Evolutionary conservation across 1,140 invertebrate genomes (phyloP).

Genomic region (Rhynchophorus ferrugineus): DNA sequence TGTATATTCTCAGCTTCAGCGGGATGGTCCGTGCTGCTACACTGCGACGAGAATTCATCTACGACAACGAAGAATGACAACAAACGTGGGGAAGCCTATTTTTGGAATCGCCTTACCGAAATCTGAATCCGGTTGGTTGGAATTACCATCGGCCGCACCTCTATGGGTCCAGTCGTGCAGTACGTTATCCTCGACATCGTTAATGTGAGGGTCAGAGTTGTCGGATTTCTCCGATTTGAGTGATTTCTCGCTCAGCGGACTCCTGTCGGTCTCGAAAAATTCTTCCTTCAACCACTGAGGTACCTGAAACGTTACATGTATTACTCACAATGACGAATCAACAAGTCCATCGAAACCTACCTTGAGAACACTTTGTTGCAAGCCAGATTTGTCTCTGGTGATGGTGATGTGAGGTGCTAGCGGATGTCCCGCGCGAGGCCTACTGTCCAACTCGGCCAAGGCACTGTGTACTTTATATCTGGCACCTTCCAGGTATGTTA

Average conservation of each 20-base stretch:
- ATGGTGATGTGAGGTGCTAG: constrained; percentile 79
- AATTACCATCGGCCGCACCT: constrained; percentile 75
- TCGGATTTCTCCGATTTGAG: constrained; percentile 40
- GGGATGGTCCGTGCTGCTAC: constrained; percentile 46
- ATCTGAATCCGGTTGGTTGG: constrained; percentile 71
- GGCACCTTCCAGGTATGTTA: constrained; percentile 85
- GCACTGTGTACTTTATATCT: constrained; percentile 78
- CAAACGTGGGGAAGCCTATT: too few relatives aligned
- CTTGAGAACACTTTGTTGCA: constrained; percentile 79
- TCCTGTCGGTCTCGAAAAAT: constrained; percentile 48
- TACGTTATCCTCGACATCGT: constrained; percentile 41
- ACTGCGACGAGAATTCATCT: constrained; percentile 72
- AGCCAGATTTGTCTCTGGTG: constrained; percentile 80
- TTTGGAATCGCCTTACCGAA: constrained; percentile 52
- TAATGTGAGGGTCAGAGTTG: constrained; percentile 30
- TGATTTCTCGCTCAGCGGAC: constrained; percentile 45
- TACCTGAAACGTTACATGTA: constrained; percentile 46
- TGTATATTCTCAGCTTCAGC: constrained; percentile 39
- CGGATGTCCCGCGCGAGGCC: constrained; percentile 67
- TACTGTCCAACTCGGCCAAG: constrained; percentile 71
- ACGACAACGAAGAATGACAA: constrained; percentile 26
- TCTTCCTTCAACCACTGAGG: constrained; percentile 69
- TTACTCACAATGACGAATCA: not conserved
- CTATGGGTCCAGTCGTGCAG: constrained; percentile 65
- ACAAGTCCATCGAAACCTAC: constrained; percentile 39